These are phyloP conservation scores for Platycnemis pennipes DNA, from an alignment of 2,888 invertebrate species.

Conservation along the genomic window DNA sequence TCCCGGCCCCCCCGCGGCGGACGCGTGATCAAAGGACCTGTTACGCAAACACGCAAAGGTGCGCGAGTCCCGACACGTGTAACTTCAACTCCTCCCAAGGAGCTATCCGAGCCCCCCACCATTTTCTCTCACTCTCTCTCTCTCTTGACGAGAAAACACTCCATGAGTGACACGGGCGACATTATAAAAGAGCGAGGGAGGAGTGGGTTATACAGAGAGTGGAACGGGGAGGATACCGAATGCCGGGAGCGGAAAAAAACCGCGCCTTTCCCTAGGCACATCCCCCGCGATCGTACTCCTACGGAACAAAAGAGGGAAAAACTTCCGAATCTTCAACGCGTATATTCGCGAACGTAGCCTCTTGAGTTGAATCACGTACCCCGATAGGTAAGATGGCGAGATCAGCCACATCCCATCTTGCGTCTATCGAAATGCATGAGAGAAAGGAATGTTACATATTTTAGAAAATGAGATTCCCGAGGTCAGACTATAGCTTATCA, in stretches of 20 bases:
- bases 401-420: too few species aligned
- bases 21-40: not conserved
- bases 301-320: not conserved
- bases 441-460: too few species aligned
- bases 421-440: too few species aligned
- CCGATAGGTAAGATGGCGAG: not conserved
- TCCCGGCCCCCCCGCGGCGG: not conserved
- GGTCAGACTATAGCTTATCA: too few species aligned
- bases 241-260: too few species aligned
- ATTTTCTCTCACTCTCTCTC: not conserved
- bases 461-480: too few species aligned
- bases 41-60: not conserved
- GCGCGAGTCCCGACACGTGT: not conserved
- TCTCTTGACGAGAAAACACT: not conserved
- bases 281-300: too few species aligned
- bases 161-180: not conserved
- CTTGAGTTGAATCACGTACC: not conserved
- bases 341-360: not conserved
- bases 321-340: not conserved
- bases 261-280: too few species aligned
- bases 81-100: not conserved
- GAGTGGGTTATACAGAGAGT: not conserved
- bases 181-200: not conserved
- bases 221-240: not conserved
- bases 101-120: not conserved